A percentile compares a stretch with the other conserved stretches of the same genome.
Conservation (phyloP, 2,888 invertebrate genomes). For the Dynastes hyllus region DNA sequence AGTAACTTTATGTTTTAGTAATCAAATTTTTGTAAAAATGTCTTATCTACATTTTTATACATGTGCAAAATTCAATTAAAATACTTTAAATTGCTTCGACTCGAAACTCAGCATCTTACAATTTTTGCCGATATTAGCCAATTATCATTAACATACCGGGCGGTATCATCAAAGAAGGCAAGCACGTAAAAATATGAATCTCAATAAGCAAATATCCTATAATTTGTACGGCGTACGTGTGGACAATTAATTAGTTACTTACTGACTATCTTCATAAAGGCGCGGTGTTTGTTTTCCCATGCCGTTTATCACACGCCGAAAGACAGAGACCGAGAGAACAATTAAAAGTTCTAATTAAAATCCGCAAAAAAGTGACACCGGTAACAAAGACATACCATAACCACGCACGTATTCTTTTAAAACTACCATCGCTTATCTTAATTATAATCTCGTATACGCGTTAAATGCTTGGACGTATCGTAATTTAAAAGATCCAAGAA, state of each 20-base stretch:
- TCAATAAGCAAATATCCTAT: constrained; percentile 45
- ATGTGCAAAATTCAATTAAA: constrained; percentile 8
- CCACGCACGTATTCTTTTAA: constrained; percentile 22
- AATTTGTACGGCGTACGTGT: constrained; percentile 35
- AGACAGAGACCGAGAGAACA: constrained; percentile 30
- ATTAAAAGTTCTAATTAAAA: constrained; percentile 48
- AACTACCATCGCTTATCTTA: constrained; percentile 34
- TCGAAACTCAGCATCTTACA: constrained; percentile 6
- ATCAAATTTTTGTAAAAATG: constrained; percentile 10
- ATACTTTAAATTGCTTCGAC: background rate
- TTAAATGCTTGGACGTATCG: constrained; percentile 39
- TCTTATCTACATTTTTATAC: background rate
- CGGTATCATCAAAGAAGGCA: constrained; percentile 27
- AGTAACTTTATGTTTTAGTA: background rate
- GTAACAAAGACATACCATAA: constrained; percentile 43
- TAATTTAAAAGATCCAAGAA: constrained; percentile 42
- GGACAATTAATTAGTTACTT: constrained; percentile 42
- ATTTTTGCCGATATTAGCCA: background rate
- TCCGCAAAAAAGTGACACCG: constrained; percentile 35
- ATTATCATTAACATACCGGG: constrained; percentile 28
- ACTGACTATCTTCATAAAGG: constrained; percentile 27
- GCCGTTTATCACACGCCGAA: constrained; percentile 27
- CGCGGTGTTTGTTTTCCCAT: constrained; percentile 40
- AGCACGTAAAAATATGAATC: constrained; percentile 19
- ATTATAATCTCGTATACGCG: constrained; percentile 39